Evolutionary conservation across 1,140 invertebrate species (phyloP), one percentile per base, ranked within the genome.

Genomic region (Doryteuthis pealeii): DNA sequence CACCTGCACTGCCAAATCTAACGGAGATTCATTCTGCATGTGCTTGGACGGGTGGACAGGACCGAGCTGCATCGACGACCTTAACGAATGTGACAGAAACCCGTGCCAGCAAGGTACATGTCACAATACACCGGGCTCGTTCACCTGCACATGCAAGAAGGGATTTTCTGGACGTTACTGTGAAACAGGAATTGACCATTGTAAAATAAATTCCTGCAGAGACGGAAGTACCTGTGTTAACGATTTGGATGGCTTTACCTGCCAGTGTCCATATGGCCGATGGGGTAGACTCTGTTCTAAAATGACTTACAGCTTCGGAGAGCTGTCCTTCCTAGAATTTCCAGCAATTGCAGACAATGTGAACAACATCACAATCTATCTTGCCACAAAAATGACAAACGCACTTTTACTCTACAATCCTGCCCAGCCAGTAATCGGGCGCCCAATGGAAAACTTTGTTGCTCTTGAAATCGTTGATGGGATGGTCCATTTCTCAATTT

Each of bases 221-320:
- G 79, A 82, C 67, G 79, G 77, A 18, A 96, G 93, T 32, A 95
- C 92, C 49, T 98, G 96, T 88, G 90, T 94, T 35, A 95, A 97
- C 84, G 89, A 91, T 78, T 89, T 74, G 0, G 76, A 83, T 68
- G 77, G 79, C 2, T 86, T 74, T 88, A 87, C 90, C 45, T 98
- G 95, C 87, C 86, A 91, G 1, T 97, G 96, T 83, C 91, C 91
- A 0, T 87, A 91, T 12, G 95, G 91, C 5, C 82, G 94, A 66
- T 96, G 96, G 85, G 96, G 96, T 14, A 90, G 92, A 30, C 93
- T 95, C 82, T 98, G 96, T 87, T 94, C 98, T 86, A 93, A 93
- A 76, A 93, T 94, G 0, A 95, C 94, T 12, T 95, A 92, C 84
- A 95, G 95, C 26, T 98, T 98, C 85, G 91, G 92, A 71, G 94